A percentile compares a stretch with the other conserved stretches of the same genome.
Conservation (phyloP, 2,113 vertebrate species). For the Ammodytes marinus region DNA sequence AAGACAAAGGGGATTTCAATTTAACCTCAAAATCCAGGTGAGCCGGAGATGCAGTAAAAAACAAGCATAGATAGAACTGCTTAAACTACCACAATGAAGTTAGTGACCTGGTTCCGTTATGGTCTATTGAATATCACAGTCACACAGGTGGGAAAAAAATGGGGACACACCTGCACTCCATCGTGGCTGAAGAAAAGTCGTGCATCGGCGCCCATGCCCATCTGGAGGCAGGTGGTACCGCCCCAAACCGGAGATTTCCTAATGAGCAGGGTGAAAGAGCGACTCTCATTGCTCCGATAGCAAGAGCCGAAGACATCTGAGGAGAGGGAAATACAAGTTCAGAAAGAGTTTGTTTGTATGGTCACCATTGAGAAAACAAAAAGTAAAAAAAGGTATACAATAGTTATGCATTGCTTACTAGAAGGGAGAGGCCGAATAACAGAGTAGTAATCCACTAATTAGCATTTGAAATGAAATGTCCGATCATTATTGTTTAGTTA, state of each 20-base stretch:
- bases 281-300: constrained; percentile 86
- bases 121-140: background rate
- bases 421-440: background rate
- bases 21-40: background rate
- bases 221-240: constrained; percentile 88
- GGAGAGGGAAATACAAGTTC: background rate
- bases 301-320: constrained; percentile 89
- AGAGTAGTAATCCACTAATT: background rate
- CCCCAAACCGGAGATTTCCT: constrained; percentile 87
- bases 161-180: constrained; percentile 87
- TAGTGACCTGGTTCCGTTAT: background rate
- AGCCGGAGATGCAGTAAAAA: background rate
- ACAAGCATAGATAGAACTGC: background rate
- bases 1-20: background rate
- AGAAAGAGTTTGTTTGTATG: background rate
- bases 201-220: constrained; percentile 88
- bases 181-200: constrained; percentile 92
- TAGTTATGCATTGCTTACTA: background rate
- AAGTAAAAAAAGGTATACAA: background rate
- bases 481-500: background rate
- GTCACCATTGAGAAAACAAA: background rate
- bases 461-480: background rate
- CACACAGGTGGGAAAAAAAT: background rate
- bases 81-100: background rate
- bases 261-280: constrained; percentile 88